Conservation (phyloP, 2,888 invertebrate genomes). For the Buathra laborator region DNA sequence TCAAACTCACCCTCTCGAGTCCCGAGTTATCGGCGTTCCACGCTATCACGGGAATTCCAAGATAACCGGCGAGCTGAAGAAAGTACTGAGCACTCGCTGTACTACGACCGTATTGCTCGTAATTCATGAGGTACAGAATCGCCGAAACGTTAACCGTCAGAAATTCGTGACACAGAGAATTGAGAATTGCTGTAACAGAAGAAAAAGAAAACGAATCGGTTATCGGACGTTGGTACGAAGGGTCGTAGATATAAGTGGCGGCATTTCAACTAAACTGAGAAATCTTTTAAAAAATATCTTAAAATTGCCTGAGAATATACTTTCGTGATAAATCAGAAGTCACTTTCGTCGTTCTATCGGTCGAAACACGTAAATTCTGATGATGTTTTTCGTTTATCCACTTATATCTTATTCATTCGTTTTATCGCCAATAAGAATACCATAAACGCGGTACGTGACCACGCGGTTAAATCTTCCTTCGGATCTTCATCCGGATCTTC, state of each 20-base stretch:
- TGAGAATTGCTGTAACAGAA: conserved; percentile 91
- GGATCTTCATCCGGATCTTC: not conserved
- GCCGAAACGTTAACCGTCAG: conserved; percentile 95
- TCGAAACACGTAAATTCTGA: too few relatives aligned
- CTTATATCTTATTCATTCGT: not conserved
- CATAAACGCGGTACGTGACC: not conserved
- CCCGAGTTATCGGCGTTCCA: conserved; percentile 99
- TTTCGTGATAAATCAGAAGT: too few relatives aligned
- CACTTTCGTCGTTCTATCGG: too few relatives aligned
- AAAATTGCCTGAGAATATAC: too few relatives aligned
- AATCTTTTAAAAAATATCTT: too few relatives aligned
- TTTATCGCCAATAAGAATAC: not conserved
- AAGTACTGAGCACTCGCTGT: conserved; percentile 98
- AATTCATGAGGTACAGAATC: conserved; percentile 97
- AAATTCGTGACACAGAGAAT: conserved; percentile 95
- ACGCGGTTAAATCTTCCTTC: not conserved
- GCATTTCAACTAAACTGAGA: too few relatives aligned
- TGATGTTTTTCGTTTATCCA: not conserved
- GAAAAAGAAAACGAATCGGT: conserved; percentile 21
- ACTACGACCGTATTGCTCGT: conserved; percentile 96
- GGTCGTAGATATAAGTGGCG: not conserved
- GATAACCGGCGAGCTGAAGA: conserved; percentile 96
- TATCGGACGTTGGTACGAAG: not conserved
- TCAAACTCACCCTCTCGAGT: conserved; percentile 86
- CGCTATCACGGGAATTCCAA: conserved; percentile 98